phyloP scores from a whole-genome alignment of 2,888 invertebrate genomes.

The Smittia aterrima region DNA sequence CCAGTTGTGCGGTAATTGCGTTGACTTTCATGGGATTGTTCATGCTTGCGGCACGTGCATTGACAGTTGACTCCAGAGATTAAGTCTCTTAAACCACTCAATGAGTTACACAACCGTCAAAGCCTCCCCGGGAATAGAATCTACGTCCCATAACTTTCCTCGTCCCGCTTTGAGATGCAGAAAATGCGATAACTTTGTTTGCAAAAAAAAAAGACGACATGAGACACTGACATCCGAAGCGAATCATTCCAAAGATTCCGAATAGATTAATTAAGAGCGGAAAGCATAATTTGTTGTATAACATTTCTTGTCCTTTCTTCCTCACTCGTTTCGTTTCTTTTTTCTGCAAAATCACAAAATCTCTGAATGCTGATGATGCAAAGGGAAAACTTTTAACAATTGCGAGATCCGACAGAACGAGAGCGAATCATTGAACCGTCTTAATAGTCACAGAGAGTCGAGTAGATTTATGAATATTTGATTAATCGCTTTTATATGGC shows the following conservation, averaged over 20 bases:
- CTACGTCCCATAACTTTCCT: neutral
- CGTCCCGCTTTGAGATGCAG: constrained; percentile 6
- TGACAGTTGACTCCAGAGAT: neutral
- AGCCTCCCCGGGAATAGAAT: neutral
- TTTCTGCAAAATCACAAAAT: constrained; percentile 5
- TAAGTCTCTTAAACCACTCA: neutral
- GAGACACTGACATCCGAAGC: constrained; percentile 18
- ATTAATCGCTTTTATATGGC: constrained; percentile 19
- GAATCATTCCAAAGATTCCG: constrained; percentile 24
- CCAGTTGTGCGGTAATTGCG: too few species aligned
- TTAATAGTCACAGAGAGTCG: constrained; percentile 12
- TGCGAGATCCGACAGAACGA: neutral
- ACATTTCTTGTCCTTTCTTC: neutral
- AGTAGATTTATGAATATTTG: constrained; percentile 28
- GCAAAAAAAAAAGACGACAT: neutral
- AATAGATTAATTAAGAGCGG: constrained; percentile 31
- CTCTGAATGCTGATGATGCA: constrained; percentile 15
- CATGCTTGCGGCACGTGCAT: too few species aligned
- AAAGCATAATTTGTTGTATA: constrained; percentile 24
- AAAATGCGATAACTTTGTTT: constrained; percentile 18
- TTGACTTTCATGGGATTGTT: too few species aligned
- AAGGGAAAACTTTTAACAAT: constrained; percentile 5
- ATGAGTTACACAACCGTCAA: neutral
- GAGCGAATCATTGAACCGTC: constrained; percentile 13
- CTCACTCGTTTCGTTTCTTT: neutral